Percentiles rank a stretch among this genome's conserved stretches.
phyloP scores from a whole-genome alignment of 2,888 invertebrate species.

The Cryptops parisi region DNA sequence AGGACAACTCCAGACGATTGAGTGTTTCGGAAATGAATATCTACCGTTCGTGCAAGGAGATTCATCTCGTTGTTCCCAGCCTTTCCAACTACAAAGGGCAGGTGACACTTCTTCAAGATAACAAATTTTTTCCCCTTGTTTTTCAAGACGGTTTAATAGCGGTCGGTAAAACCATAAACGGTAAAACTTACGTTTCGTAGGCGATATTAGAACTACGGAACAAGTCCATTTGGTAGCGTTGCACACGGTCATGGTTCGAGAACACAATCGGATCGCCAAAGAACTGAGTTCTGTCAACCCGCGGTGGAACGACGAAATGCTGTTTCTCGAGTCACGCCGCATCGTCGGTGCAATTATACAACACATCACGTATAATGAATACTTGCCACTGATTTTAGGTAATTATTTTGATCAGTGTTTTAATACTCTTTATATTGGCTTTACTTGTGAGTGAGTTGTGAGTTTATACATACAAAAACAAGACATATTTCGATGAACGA shows the following conservation, averaged over 20 bases:
- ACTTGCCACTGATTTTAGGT: slow-evolving; percentile 25
- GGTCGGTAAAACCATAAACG: too few species aligned
- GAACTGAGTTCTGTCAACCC: slow-evolving; percentile 13
- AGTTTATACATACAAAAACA: too few species aligned
- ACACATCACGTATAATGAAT: slow-evolving; percentile 28
- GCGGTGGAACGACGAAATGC: slow-evolving; percentile 17
- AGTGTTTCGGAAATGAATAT: slow-evolving; percentile 11
- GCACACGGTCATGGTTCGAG: slow-evolving; percentile 13
- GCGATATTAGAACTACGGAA: slow-evolving; percentile 16
- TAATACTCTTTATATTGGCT: too few species aligned
- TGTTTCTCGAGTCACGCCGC: slow-evolving; percentile 16
- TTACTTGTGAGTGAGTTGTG: too few species aligned
- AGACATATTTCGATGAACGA: too few species aligned
- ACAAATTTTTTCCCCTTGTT: background rate
- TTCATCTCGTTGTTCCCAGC: slow-evolving; percentile 1
- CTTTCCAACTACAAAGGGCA: slow-evolving; percentile 6
- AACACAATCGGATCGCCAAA: slow-evolving; percentile 13
- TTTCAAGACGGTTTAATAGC: background rate
- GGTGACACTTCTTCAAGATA: background rate
- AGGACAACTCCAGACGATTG: slow-evolving; percentile 4
- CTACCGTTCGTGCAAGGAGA: slow-evolving; percentile 7
- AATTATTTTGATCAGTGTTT: too few species aligned
- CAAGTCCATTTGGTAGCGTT: slow-evolving; percentile 15
- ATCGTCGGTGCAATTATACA: slow-evolving; percentile 22
- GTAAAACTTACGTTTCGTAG: background rate